Evolutionary conservation across 2,113 vertebrate species (phyloP), one percentile per base, ranked within the genome.

Genomic region (Erpornis zantholeuca): DNA sequence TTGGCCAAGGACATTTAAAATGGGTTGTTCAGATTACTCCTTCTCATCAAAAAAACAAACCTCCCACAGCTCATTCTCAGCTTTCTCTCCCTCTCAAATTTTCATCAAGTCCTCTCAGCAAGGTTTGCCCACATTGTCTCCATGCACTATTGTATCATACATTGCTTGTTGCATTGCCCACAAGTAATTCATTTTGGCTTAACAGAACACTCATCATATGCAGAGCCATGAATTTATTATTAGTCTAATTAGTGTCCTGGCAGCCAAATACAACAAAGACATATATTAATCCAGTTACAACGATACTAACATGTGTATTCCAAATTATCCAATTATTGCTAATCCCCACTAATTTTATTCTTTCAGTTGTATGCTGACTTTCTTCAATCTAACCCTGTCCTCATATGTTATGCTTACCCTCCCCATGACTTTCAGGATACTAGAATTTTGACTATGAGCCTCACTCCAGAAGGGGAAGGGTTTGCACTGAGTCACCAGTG

Each of bases 271-370:
- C 63, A 95, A 93, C 47, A 81, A 93, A 93, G 59, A 73, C 42
- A 61, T 40, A n/a, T 29, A 88, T 73, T 92, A 95, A 94, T 92
- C 71, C 82, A 50, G 36, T 94, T 92, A 88, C 54, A 88, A 63
- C 0, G 2, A 73, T 80, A 86, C 6, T 66, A 83, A 83, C 18
- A 54, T 19, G 49, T 82, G 63, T 77, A 90, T 88, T 77, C 31
- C 25, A 82, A 90, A 90, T 88, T 63, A 88, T 61, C 63, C 66
- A 94, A 18, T 88, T 83, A 95, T 45, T 77, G 54, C 9, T 93
- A 93, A 90, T 83, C 88, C 29, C 11, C 33, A 69, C 65, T 85
- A 71, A 64, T 76, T 81, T 78, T 73, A 72, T 75, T 77, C 18
- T 94, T 94, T 65, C 31, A 53, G 42, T 42, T 94, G 49, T 17